Base-by-base conservation (phyloP, 2,113 vertebrate species). In the Clarias gariepinus region DNA sequence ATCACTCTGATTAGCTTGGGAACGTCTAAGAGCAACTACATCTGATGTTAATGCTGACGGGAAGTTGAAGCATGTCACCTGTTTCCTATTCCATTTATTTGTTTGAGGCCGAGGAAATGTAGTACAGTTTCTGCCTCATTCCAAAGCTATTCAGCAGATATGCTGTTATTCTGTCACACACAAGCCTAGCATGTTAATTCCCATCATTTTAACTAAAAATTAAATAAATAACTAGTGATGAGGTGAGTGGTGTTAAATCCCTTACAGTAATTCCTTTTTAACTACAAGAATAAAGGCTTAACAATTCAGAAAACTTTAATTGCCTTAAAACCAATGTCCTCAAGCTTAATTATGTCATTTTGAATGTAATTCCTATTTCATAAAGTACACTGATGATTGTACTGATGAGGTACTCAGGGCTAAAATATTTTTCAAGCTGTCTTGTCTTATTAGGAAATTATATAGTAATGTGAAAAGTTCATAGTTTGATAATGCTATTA, bases 281-380 rank as follows among this genome's bases (percentile, higher is more conserved):
- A 66, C 30, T 63, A 73, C 71, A 82, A 18, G 52, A 74, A 57
- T 55, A 66, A 78, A 66, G 58, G 52, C 30, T 83, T 36, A 83
- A 71, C 63, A 41, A 79, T 55, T 73, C 7, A 69, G 71, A 86
- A 58, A 82, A 73, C 63, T 57, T 78, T 87, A 87, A 89, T 87
- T 87, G 83, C 80, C 12, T 74, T 83, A 64, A 58, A 74, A 85
- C 13, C 57, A 52, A 79, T 83, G 73, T 47, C 82, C 84, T 87
- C 73, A 64, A 71, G 69, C 47, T 85, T 85, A 87, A 87, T 87
- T 87, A 89, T 64, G 63, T 71, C 87, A 83, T 85, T 89, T 89
- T 89, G 55, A 83, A 79, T 87, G 63, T 74, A 28, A 71, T 71
- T 64, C 82, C 19, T 66, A 82, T 52, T 82, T 66, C 36, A 87